Percentiles rank a stretch among this genome's conserved stretches.
Evolutionary conservation across 1,140 invertebrate genomes (phyloP).

Genomic region (Sogatella furcifera): DNA sequence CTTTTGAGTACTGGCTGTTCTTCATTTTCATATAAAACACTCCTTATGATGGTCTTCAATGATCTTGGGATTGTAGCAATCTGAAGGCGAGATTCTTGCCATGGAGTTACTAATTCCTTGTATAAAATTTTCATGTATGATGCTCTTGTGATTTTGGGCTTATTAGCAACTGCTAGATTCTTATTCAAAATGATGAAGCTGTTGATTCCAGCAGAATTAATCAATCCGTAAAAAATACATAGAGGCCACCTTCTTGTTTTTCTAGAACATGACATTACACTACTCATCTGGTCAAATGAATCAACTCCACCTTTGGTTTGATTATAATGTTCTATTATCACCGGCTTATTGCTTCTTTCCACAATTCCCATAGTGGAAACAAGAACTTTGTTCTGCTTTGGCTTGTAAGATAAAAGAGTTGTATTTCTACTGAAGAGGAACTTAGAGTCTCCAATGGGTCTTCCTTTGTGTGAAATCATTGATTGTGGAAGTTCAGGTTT

Average conservation of each 20-base stretch:
- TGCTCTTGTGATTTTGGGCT: no score
- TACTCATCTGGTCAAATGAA: slow-evolving; percentile 34
- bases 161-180: background rate
- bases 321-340: slow-evolving; percentile 35
- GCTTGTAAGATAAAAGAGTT: slow-evolving; percentile 29
- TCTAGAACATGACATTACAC: slow-evolving; percentile 23
- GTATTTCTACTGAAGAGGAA: slow-evolving; percentile 27
- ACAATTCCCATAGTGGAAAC: slow-evolving; percentile 22
- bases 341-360: slow-evolving; percentile 26
- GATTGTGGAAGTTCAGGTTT: slow-evolving; percentile 12
- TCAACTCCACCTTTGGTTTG: slow-evolving; percentile 37
- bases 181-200: slow-evolving; percentile 4
- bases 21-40: no score
- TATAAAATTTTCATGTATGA: no score
- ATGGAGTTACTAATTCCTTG: no score
- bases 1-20: no score
- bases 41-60: no score
- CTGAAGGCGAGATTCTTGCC: no score
- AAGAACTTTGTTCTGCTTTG: slow-evolving; percentile 26
- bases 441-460: slow-evolving; percentile 5
- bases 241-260: slow-evolving; percentile 31
- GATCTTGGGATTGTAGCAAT: no score
- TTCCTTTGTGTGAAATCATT: background rate
- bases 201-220: slow-evolving; percentile 23
- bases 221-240: slow-evolving; percentile 26